These are phyloP conservation scores for Hylaeus anthracinus DNA, from an alignment of 1,140 invertebrate species.

Conservation along the genomic window DNA sequence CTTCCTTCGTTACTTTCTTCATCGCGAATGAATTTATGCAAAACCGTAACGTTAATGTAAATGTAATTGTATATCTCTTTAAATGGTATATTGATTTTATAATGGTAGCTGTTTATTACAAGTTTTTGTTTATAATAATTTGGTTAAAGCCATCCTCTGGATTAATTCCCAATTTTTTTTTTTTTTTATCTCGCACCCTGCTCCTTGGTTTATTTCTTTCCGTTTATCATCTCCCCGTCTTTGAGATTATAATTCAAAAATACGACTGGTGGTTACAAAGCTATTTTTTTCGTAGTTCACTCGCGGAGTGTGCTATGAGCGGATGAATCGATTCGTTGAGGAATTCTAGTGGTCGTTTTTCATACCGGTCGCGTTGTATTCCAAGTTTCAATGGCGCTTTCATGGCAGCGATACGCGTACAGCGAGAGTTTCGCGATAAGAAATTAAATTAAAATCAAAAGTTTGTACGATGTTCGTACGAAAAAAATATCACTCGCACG, in stretches of 20 bases:
- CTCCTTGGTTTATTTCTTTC: constrained; percentile 43
- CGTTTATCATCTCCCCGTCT: constrained; percentile 54
- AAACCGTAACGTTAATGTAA: constrained; percentile 55
- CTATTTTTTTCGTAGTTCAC: constrained; percentile 68
- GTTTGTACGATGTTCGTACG: neutral
- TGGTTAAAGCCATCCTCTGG: constrained; percentile 30
- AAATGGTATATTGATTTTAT: constrained; percentile 52
- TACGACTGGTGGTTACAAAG: constrained; percentile 80
- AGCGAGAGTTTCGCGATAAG: constrained; percentile 18
- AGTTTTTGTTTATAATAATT: constrained; percentile 40
- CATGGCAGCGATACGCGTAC: neutral
- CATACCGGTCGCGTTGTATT: constrained; percentile 15
- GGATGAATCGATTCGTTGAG: constrained; percentile 25
- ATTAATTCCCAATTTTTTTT: constrained; percentile 37
- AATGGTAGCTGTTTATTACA: constrained; percentile 63
- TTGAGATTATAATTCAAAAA: constrained; percentile 79
- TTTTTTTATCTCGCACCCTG: constrained; percentile 39
- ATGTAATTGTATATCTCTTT: constrained; percentile 53
- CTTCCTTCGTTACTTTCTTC: constrained; percentile 30
- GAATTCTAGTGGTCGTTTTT: constrained; percentile 43
- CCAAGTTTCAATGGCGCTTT: constrained; percentile 24
- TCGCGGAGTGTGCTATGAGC: constrained; percentile 12
- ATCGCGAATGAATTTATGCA: constrained; percentile 24
- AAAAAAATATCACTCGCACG: neutral
- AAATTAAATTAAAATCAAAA: constrained; percentile 13